Conservation (phyloP, 2,888 invertebrate species). For the Pandemis corylana region DNA sequence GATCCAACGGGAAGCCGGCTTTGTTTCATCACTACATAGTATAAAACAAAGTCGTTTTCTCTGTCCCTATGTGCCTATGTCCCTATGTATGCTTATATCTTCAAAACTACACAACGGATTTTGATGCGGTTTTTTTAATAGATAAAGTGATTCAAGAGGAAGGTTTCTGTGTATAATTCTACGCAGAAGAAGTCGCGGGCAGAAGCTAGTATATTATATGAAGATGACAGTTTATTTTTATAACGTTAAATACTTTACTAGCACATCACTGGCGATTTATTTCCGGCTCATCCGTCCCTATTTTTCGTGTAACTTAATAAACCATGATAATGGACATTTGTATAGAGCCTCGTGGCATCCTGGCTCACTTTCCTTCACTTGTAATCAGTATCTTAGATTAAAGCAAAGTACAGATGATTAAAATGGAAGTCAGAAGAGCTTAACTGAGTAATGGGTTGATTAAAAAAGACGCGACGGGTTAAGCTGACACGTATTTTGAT, state of each 20-base stretch:
- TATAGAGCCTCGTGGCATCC: conserved; percentile 15
- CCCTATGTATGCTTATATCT: too few species aligned
- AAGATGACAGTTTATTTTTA: too few species aligned
- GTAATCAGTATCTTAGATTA: conserved; percentile 4
- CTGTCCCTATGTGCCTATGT: too few species aligned
- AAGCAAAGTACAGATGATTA: conserved; percentile 12
- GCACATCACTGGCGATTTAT: conserved; percentile 6
- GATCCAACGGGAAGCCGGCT: too few species aligned
- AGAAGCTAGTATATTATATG: too few species aligned
- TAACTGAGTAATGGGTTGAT: conserved; percentile 5
- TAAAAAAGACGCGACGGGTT: neutral
- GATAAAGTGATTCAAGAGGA: too few species aligned
- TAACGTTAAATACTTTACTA: neutral
- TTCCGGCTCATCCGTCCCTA: conserved; percentile 2
- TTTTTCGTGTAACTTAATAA: conserved; percentile 8
- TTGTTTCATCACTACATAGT: too few species aligned
- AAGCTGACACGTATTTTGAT: neutral
- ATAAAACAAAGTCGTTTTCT: too few species aligned
- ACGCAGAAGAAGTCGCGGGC: too few species aligned
- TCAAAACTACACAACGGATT: too few species aligned
- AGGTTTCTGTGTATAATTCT: too few species aligned
- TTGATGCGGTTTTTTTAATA: too few species aligned
- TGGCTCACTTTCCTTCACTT: conserved; percentile 3
- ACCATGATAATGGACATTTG: conserved; percentile 16
- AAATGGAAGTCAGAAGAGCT: conserved; percentile 9